Percentiles rank a stretch among this genome's conserved stretches.
These are phyloP conservation scores for Hemaris fuciformis DNA, from an alignment of 2,888 invertebrate species.

Conservation along the genomic window DNA sequence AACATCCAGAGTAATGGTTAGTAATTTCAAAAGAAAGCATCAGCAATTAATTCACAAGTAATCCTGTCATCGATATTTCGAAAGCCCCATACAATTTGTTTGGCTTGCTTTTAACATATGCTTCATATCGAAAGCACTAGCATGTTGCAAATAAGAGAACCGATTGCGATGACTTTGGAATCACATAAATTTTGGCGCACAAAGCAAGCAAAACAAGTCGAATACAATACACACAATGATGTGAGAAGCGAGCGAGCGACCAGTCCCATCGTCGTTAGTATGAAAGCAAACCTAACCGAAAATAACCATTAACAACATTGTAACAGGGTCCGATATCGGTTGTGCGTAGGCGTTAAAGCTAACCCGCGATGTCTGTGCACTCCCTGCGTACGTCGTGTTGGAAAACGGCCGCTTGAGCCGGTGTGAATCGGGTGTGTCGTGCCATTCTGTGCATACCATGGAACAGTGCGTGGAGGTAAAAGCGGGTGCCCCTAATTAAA, in stretches of 20 bases:
- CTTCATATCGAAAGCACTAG: conserved; percentile 4
- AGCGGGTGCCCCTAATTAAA: conserved; percentile 17
- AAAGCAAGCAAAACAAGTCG: conserved; percentile 78
- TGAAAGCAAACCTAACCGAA: conserved; percentile 71
- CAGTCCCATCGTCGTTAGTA: conserved; percentile 51
- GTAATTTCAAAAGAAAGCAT: background rate
- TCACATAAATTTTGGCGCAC: conserved; percentile 45
- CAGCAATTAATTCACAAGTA: background rate
- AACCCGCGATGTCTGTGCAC: conserved; percentile 56
- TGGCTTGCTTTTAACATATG: conserved; percentile 26
- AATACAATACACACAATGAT: conserved; percentile 72
- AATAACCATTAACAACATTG: conserved; percentile 51
- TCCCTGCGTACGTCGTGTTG: conserved; percentile 40
- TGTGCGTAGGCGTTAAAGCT: conserved; percentile 65
- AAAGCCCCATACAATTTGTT: conserved; percentile 15
- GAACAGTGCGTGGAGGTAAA: conserved; percentile 45
- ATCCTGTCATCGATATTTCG: background rate
- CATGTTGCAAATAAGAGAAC: conserved; percentile 13
- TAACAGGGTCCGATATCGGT: conserved; percentile 44
- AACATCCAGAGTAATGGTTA: background rate
- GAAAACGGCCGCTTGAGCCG: conserved; percentile 59
- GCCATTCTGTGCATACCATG: conserved; percentile 59
- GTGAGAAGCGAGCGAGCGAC: conserved; percentile 74
- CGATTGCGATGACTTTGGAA: conserved; percentile 26
- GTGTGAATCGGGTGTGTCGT: conserved; percentile 79